These are phyloP conservation scores for Tragelaphus buxtoni DNA, from an alignment of 2,113 vertebrate species.

Conservation along the genomic window DNA sequence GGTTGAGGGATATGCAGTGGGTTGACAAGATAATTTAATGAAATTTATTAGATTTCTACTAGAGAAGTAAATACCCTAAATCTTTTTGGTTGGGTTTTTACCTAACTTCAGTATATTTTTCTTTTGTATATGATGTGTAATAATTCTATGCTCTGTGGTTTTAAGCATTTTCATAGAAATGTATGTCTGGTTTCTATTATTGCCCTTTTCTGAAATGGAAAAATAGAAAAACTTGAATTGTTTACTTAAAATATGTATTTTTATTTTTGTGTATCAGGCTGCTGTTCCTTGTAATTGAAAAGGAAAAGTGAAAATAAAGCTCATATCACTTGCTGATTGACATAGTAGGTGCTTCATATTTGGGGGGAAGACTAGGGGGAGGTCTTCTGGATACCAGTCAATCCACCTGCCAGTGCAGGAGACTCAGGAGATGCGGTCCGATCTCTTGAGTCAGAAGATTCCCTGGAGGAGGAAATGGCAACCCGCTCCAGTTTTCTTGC, in stretches of 20 bases:
- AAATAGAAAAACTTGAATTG: not conserved
- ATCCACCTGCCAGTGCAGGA: not conserved
- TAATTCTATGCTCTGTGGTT: not conserved
- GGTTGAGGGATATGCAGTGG: not conserved
- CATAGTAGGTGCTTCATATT: not conserved
- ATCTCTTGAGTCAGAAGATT: not conserved
- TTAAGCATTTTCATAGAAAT: not conserved
- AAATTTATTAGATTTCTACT: constrained; percentile 1
- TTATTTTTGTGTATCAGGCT: not conserved
- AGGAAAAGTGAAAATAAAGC: constrained; percentile 12
- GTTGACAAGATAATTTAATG: not conserved
- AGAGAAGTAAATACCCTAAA: not conserved
- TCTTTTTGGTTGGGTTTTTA: not conserved
- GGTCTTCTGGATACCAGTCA: not conserved
- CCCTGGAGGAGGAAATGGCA: not conserved
- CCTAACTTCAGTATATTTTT: not conserved
- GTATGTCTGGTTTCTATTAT: not conserved
- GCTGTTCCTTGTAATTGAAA: not conserved
- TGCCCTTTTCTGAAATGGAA: not conserved
- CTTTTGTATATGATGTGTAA: not conserved
- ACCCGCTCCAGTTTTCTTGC: not conserved
- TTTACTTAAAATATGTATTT: constrained; percentile 4
- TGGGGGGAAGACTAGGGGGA: not conserved
- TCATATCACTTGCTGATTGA: not conserved
- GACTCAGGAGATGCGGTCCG: not conserved